phyloP scores from a whole-genome alignment of 2,888 invertebrate genomes.

The Scaptomyza cyrtandrae region DNA sequence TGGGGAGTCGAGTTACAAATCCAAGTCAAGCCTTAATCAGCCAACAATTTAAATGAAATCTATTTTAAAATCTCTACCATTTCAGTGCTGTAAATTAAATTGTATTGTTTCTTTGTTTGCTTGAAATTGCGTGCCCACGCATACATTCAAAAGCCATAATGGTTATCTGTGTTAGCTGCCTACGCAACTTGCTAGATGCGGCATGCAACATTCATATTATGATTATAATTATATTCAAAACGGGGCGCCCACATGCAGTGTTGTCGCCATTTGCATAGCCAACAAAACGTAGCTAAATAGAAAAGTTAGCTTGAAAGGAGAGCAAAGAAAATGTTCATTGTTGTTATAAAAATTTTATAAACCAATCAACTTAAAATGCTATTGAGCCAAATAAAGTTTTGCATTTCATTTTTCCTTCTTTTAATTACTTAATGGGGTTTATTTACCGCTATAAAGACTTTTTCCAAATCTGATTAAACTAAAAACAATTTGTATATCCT shows the following conservation, averaged over 20 bases:
- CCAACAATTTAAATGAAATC: background rate
- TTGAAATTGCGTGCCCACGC: background rate
- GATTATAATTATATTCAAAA: background rate
- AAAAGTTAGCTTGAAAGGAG: no score
- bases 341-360: no score
- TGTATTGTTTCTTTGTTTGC: background rate
- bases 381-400: no score
- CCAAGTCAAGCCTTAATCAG: background rate
- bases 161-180: conserved; percentile 8
- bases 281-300: background rate
- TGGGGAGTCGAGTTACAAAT: background rate
- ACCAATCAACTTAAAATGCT: no score
- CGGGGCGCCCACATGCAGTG: conserved; percentile 9
- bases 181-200: conserved; percentile 17
- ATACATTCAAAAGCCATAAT: conserved; percentile 11
- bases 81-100: conserved; percentile 2
- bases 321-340: background rate
- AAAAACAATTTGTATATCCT: no score
- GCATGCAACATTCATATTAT: conserved; percentile 35
- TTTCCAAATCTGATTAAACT: no score
- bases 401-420: background rate
- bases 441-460: no score
- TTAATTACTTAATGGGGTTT: background rate
- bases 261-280: background rate
- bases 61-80: conserved; percentile 2